These are phyloP conservation scores for Athene noctua DNA, from an alignment of 2,113 vertebrate species.

Conservation along the genomic window DNA sequence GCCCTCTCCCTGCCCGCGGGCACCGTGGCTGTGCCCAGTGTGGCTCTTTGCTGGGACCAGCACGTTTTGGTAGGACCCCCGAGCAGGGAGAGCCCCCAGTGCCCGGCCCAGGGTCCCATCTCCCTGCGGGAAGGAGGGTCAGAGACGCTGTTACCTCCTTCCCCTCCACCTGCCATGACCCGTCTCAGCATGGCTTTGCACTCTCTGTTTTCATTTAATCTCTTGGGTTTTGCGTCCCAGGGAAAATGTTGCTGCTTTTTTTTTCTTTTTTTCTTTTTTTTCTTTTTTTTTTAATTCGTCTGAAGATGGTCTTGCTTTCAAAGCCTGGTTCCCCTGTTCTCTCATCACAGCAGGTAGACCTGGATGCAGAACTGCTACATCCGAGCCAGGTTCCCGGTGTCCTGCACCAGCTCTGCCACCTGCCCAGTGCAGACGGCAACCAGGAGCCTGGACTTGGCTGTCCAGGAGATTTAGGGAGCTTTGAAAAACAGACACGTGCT, in stretches of 20 bases:
- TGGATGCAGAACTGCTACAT: background rate
- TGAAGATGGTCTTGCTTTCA: background rate
- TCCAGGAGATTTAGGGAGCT: background rate
- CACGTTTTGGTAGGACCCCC: background rate
- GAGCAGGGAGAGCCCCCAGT: background rate
- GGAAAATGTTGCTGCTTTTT: background rate
- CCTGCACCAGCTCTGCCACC: background rate
- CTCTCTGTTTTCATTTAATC: background rate
- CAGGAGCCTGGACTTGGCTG: background rate
- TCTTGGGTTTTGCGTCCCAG: background rate
- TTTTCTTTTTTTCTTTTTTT: fast-evolving
- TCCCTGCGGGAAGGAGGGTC: background rate
- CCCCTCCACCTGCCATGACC: background rate
- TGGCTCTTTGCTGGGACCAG: background rate
- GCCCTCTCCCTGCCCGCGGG: background rate
- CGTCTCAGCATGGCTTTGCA: background rate
- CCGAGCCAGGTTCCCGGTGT: background rate
- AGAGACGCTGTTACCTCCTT: background rate
- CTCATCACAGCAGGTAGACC: background rate
- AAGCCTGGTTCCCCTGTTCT: background rate
- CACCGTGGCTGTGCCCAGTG: fast-evolving
- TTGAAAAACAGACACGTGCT: background rate
- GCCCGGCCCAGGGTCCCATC: fast-evolving
- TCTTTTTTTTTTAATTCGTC: background rate
- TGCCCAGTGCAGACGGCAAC: background rate